phyloP scores from a whole-genome alignment of 2,797 vertebrate species.

The Choloepus didactylus region DNA sequence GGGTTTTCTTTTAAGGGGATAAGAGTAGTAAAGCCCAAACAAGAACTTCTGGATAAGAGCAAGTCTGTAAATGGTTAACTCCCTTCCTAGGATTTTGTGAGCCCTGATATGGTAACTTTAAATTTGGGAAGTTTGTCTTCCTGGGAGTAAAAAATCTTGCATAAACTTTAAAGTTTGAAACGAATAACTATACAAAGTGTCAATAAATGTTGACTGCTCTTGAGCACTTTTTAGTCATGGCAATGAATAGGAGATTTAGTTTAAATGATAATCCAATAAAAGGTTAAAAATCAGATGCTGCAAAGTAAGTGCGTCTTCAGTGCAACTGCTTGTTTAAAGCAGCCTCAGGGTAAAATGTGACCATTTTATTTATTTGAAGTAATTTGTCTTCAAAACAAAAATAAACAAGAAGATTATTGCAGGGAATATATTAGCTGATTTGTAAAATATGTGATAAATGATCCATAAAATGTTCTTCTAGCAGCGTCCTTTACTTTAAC shows the following conservation, averaged over 20 bases:
- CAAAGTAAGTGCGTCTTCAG: neutral
- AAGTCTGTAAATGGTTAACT: constrained; percentile 13
- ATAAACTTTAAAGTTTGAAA: constrained; percentile 49
- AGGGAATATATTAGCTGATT: constrained; percentile 61
- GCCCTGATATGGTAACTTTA: neutral
- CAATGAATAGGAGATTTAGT: constrained; percentile 5
- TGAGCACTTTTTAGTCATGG: constrained; percentile 34
- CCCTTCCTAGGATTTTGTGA: constrained; percentile 48
- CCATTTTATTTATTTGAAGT: neutral
- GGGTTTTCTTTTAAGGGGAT: constrained; percentile 13
- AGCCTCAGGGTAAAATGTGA: constrained; percentile 43
- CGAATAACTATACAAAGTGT: constrained; percentile 25
- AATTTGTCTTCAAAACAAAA: constrained; percentile 60
- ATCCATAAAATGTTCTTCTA: constrained; percentile 36
- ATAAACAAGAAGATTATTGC: constrained; percentile 64
- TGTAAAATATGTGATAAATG: constrained; percentile 65
- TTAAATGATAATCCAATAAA: constrained; percentile 64
- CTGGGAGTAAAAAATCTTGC: neutral
- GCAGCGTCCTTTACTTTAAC: neutral
- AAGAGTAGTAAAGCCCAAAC: neutral
- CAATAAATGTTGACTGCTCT: neutral
- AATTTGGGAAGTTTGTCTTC: constrained; percentile 27
- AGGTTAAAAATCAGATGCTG: constrained; percentile 25
- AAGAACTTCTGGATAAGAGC: neutral
- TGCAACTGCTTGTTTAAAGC: neutral